Percentiles rank a stretch among this genome's conserved stretches.
phyloP scores from a whole-genome alignment of 2,888 invertebrate species.

The Deilephila porcellus region DNA sequence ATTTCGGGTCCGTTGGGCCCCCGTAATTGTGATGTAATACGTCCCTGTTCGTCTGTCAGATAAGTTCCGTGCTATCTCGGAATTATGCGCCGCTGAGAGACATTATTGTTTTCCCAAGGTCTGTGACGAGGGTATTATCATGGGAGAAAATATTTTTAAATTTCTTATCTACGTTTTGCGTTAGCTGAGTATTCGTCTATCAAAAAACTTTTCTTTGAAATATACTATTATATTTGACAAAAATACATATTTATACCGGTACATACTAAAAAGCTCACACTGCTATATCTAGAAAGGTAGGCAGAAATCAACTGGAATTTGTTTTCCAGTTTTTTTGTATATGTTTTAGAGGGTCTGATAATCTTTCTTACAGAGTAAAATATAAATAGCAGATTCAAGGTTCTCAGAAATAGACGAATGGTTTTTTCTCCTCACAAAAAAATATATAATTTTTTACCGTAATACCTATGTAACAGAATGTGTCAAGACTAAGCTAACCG shows the following conservation, averaged over 20 bases:
- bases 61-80: conserved; percentile 12
- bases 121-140: background rate
- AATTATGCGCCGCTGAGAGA: conserved; percentile 5
- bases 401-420: no score
- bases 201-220: background rate
- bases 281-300: no score
- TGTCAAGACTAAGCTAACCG: no score
- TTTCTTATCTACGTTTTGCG: background rate
- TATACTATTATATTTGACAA: background rate
- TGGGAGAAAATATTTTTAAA: background rate
- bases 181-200: no score
- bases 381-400: no score
- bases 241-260: no score
- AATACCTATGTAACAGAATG: background rate
- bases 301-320: no score
- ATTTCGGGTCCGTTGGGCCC: background rate
- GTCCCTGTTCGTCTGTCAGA: conserved; percentile 9
- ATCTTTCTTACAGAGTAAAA: no score
- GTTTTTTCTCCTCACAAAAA: no score
- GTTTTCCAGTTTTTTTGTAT: no score
- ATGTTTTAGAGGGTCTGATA: no score
- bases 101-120: conserved; percentile 15
- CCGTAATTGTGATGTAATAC: background rate
- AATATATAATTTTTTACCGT: background rate
- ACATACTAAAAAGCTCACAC: no score